Percentiles rank a stretch among this genome's conserved stretches.
These are phyloP conservation scores for Ophonus ardosiacus DNA, from an alignment of 2,888 invertebrate genomes.

Conservation along the genomic window DNA sequence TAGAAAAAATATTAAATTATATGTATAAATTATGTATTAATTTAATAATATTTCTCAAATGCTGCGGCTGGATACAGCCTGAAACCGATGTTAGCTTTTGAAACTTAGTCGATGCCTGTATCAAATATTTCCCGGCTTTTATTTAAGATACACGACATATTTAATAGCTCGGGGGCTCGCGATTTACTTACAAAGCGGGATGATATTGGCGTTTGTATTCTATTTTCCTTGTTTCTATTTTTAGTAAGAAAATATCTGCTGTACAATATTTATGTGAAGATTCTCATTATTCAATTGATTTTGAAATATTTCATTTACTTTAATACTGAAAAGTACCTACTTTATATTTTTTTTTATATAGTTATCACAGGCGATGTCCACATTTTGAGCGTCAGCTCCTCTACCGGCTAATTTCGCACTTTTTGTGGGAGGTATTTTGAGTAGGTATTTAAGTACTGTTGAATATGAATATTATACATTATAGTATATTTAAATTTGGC, in stretches of 20 bases:
- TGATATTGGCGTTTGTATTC: not conserved
- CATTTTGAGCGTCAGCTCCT: too few relatives aligned
- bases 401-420: too few relatives aligned
- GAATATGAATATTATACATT: too few relatives aligned
- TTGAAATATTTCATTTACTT: not conserved
- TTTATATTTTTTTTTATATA: too few relatives aligned
- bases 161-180: constrained; percentile 14
- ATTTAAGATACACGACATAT: constrained; percentile 13
- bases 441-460: too few relatives aligned
- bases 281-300: not conserved
- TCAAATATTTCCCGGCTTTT: not conserved
- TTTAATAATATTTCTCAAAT: not conserved
- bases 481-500: too few relatives aligned
- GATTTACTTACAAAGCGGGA: constrained; percentile 19
- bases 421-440: too few relatives aligned
- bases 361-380: too few relatives aligned
- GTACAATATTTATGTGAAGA: not conserved
- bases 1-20: not conserved
- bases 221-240: constrained; percentile 16
- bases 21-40: not conserved
- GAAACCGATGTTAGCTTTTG: not conserved
- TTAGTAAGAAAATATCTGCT: not conserved
- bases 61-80: not conserved
- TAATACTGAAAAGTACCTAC: too few relatives aligned
- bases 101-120: not conserved